These are phyloP conservation scores for Leptopilina clavipes DNA, from an alignment of 1,140 invertebrate species.

Conservation along the genomic window DNA sequence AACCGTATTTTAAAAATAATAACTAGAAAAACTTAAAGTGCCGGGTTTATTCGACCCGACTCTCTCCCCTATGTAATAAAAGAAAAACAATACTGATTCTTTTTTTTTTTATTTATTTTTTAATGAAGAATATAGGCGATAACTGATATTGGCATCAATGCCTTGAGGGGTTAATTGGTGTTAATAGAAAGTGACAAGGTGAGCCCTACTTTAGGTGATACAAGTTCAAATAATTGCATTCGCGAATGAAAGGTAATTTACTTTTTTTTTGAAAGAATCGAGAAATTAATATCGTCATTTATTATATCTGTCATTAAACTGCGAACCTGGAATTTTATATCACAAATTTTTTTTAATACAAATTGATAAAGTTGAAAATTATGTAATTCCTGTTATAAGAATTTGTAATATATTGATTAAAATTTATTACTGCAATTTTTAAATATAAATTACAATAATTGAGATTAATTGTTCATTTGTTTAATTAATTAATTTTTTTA, in stretches of 20 bases:
- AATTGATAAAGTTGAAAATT: neutral
- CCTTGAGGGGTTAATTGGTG: slow-evolving; percentile 55
- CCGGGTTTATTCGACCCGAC: too few species aligned
- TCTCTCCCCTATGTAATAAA: neutral
- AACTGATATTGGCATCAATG: slow-evolving; percentile 52
- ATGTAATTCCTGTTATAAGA: neutral
- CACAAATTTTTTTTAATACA: too few species aligned
- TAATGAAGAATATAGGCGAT: slow-evolving; percentile 41
- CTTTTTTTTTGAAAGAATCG: slow-evolving; percentile 39
- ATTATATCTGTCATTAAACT: slow-evolving; percentile 1
- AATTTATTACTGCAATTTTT: too few species aligned
- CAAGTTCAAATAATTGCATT: slow-evolving; percentile 40
- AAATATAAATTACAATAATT: too few species aligned
- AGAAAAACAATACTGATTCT: slow-evolving; percentile 35
- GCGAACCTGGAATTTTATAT: neutral
- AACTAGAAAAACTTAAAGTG: too few species aligned
- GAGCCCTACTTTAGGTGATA: slow-evolving; percentile 45
- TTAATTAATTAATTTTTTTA: too few species aligned
- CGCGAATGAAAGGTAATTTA: slow-evolving; percentile 44
- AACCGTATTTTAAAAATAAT: too few species aligned
- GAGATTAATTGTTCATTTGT: too few species aligned
- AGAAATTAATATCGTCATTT: slow-evolving; percentile 26
- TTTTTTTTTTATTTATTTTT: slow-evolving; percentile 28
- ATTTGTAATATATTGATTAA: too few species aligned
- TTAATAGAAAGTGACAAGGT: slow-evolving; percentile 52